These are phyloP conservation scores for Coronaproctus castanopsis DNA, from an alignment of 2,888 invertebrate species.

Conservation along the genomic window DNA sequence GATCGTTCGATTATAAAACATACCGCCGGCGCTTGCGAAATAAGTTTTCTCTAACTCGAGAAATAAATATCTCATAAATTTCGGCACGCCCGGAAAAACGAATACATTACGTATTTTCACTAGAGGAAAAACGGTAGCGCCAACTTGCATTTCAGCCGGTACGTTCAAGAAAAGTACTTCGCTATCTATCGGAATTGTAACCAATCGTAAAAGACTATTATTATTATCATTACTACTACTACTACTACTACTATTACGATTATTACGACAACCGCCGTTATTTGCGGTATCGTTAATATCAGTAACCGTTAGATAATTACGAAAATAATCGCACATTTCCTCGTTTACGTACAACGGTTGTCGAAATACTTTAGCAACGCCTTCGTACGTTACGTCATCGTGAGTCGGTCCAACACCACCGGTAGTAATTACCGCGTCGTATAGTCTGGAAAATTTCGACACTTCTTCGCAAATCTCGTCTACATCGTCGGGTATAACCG, in stretches of 20 bases:
- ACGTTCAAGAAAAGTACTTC: constrained; percentile 26
- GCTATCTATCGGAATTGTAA: constrained; percentile 26
- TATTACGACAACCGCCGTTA: constrained; percentile 5
- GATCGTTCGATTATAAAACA: constrained; percentile 18
- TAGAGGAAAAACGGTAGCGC: constrained; percentile 18
- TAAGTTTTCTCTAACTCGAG: constrained; percentile 17
- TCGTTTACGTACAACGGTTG: constrained; percentile 24
- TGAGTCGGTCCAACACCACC: constrained; percentile 50
- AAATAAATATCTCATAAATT: constrained; percentile 16
- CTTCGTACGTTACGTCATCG: constrained; percentile 44
- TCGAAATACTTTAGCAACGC: constrained; percentile 29
- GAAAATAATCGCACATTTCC: constrained; percentile 24
- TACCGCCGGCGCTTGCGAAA: constrained; percentile 23
- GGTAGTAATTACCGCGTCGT: constrained; percentile 46
- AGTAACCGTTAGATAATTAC: too few relatives aligned
- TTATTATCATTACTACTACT: constrained; percentile 4
- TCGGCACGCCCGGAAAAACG: constrained; percentile 41
- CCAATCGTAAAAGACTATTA: constrained; percentile 23
- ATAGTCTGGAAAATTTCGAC: constrained; percentile 34
- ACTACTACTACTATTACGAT: too few relatives aligned
- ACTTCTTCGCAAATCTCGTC: constrained; percentile 43
- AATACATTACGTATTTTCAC: constrained; percentile 33
- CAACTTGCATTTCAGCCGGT: constrained; percentile 16
- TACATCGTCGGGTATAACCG: constrained; percentile 43
- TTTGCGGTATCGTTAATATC: constrained; percentile 19